These are phyloP conservation scores for Drosophila quinaria DNA, from an alignment of 2,888 invertebrate species.

Conservation along the genomic window DNA sequence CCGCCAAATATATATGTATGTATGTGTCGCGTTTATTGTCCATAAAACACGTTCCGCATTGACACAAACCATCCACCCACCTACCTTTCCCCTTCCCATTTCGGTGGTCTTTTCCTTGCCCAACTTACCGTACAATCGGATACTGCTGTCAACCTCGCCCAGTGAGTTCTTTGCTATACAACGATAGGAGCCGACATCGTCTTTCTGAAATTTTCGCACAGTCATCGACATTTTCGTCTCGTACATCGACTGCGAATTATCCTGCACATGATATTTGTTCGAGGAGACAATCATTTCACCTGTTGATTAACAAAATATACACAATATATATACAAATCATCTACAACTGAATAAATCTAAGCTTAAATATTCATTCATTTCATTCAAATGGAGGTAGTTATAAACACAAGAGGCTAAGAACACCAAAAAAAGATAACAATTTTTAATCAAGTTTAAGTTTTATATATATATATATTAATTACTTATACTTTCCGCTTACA, in stretches of 20 bases:
- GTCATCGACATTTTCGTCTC: slow-evolving; percentile 93
- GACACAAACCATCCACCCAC: not conserved
- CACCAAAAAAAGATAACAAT: too few relatives aligned
- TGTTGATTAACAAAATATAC: slow-evolving; percentile 81
- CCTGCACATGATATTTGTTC: slow-evolving; percentile 91
- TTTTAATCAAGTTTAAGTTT: too few relatives aligned
- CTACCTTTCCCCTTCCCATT: not conserved
- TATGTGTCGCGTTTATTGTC: slow-evolving; percentile 51
- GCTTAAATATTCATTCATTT: too few relatives aligned
- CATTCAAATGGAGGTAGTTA: too few relatives aligned
- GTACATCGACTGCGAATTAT: slow-evolving; percentile 90
- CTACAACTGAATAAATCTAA: not conserved
- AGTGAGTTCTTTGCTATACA: slow-evolving; percentile 95
- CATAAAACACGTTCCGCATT: slow-evolving; percentile 37
- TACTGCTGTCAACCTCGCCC: slow-evolving; percentile 95
- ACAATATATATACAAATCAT: not conserved
- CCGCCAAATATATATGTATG: not conserved
- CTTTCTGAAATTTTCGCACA: slow-evolving; percentile 90
- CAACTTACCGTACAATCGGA: slow-evolving; percentile 93
- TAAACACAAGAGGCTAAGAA: too few relatives aligned
- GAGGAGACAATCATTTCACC: slow-evolving; percentile 94
- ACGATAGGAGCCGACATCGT: slow-evolving; percentile 93
- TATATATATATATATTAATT: not conserved
- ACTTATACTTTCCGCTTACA: too few relatives aligned
- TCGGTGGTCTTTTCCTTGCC: not conserved